A percentile compares a stretch with the other conserved stretches of the same genome.
Conservation (phyloP, 2,113 vertebrate species). For the Ochotona curzoniae region DNA sequence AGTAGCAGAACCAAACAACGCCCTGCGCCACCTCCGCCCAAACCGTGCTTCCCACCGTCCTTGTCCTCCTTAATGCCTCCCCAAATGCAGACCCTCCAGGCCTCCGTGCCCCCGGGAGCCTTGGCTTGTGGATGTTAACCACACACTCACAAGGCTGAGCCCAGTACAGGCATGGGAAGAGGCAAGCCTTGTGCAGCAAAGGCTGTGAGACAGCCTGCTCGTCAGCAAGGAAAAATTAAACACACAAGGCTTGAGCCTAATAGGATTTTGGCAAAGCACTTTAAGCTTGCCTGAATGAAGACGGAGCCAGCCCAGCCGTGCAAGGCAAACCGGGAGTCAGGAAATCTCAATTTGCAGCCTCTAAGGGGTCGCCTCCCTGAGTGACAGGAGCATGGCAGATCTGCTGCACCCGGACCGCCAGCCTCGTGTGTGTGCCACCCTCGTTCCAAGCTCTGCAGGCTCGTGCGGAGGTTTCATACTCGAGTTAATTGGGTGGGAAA, state of each 20-base stretch:
- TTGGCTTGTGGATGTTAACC: conserved; percentile 63
- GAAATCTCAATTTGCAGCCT: conserved; percentile 78
- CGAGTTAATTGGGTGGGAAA: conserved; percentile 84
- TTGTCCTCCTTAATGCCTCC: background rate
- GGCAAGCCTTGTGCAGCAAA: conserved; percentile 53
- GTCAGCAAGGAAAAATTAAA: conserved; percentile 71
- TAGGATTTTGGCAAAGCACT: conserved; percentile 60
- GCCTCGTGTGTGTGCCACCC: conserved; percentile 50
- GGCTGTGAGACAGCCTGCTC: conserved; percentile 43
- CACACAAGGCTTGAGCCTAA: conserved; percentile 67
- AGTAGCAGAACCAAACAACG: background rate
- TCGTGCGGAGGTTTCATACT: conserved; percentile 64
- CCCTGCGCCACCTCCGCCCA: background rate
- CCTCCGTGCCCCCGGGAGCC: conserved; percentile 63
- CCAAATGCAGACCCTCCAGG: background rate
- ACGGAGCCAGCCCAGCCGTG: conserved; percentile 61
- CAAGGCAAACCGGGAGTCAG: conserved; percentile 74
- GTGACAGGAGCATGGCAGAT: conserved; percentile 54
- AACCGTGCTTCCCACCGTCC: background rate
- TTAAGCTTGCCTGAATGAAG: conserved; percentile 66
- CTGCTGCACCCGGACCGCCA: conserved; percentile 49
- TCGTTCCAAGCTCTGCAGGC: conserved; percentile 61
- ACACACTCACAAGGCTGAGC: conserved; percentile 70
- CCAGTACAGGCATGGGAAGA: conserved; percentile 58
- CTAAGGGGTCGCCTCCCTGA: conserved; percentile 65